Base-by-base conservation (phyloP, 1,140 invertebrate genomes). In the Drosophila quadrilineata region DNA sequence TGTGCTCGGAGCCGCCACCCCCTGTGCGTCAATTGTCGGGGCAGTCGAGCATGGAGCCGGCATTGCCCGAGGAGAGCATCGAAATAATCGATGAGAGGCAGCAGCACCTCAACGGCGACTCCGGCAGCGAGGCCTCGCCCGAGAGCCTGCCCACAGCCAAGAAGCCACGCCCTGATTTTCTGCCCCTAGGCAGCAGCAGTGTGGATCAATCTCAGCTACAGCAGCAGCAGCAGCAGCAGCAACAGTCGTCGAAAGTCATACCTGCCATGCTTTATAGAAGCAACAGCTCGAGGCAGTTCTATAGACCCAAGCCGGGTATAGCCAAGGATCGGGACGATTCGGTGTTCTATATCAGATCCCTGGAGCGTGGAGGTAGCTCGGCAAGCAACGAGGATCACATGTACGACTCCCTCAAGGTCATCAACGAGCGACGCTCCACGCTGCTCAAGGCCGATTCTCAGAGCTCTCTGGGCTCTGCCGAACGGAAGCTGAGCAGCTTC, bases 31-130 rank as follows among this genome's bases (percentile, higher is more conserved):
- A 89, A 33, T 52, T 89, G 17, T 89, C 88, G n/a, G 87, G 88
- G 9, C 88, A 89, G 49, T 88, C 87, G 3, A 89, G 88, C 65
- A 69, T 89, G 63, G 88, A 89, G 54, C 88, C 88, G 0, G 80
- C 87, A 0, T 56, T 89, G 9, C 84, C 85, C n/a, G 88, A 89
- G 65, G 88, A 89, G 46, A 72, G 48, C 19, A 10, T 69, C 0
- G 80, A 86, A 10, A 26, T 76, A 16, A 24, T 45, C 9, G 88
- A 89, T 9, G 73, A 88, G 17, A 24, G 24, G 28, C 53, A 64
- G 17, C 14, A 29, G 10, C 22, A 16, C 12, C 21, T 10, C 38
- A 33, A 21, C 35, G 19, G 8, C 29, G 6, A 53, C 8, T 56
- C 50, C 24, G 64, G 71, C 21, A 57, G 33, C 26, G 71, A 85